These are phyloP conservation scores for Agriopis aurantiaria DNA, from an alignment of 2,888 invertebrate genomes.

Conservation along the genomic window DNA sequence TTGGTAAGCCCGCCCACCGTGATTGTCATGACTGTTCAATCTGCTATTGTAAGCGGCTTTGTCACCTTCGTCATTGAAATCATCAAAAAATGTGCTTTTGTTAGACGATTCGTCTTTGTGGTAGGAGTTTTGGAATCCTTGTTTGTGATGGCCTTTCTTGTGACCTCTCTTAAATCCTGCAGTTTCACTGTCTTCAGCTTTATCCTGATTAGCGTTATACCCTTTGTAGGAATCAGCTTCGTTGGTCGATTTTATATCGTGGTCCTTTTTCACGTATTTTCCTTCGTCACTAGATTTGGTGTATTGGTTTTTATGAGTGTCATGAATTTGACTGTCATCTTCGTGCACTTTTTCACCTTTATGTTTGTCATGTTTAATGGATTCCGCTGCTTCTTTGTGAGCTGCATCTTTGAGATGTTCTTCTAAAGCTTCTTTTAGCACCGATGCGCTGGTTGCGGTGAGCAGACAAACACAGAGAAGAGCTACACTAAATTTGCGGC, in stretches of 20 bases:
- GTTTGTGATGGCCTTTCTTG: conserved; percentile 89
- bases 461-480: conserved; percentile 65
- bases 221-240: conserved; percentile 80
- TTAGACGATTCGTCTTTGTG: conserved; percentile 90
- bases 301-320: conserved; percentile 77
- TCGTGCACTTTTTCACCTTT: conserved; percentile 80
- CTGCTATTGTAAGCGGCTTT: conserved; percentile 77
- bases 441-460: conserved; percentile 65
- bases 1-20: conserved; percentile 75
- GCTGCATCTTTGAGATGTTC: conserved; percentile 80
- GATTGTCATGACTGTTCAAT: conserved; percentile 74
- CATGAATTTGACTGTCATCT: conserved; percentile 73
- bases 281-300: conserved; percentile 80
- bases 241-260: conserved; percentile 74
- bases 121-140: conserved; percentile 90
- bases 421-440: conserved; percentile 78
- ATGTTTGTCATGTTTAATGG: conserved; percentile 75
- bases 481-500: conserved; percentile 55
- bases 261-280: conserved; percentile 81
- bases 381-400: conserved; percentile 75
- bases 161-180: conserved; percentile 82
- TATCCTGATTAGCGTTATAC: conserved; percentile 74
- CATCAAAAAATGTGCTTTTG: conserved; percentile 90
- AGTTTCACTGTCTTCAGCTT: conserved; percentile 76
- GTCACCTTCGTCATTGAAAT: conserved; percentile 83